Base-by-base conservation (phyloP, 2,888 invertebrate species). In the Synergus itoensis region DNA sequence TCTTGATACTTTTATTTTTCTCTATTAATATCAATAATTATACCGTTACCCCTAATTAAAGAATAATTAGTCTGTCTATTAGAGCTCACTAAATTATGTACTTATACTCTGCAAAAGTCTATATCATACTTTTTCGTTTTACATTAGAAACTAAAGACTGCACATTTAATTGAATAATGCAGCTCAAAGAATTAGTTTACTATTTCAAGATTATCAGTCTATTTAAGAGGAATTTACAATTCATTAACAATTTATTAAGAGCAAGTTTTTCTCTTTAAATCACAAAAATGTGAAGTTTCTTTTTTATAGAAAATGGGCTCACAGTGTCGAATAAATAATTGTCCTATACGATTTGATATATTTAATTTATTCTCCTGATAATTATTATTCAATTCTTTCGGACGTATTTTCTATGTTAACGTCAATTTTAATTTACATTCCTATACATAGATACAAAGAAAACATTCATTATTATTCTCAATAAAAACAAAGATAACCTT, bases 1-100 rank as follows among this genome's bases (percentile, higher is more conserved):
- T 64, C 16, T 62, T 0, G 65, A 76, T 73, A 36, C 21, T 41
- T 21, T 40, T 75, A 62, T 18, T 75, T 57, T 53, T 53, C n/a
- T 11, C 1, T 11, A 11, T 12, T 21, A 1, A 21, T 21, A 21
- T 21, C 11, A 60, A 21, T 12, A 28, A 28, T 28, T 28, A 21
- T 60, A 60, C 1, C 21, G 12, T 11, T 60, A 21, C 60, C 60
- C 60, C 18, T 21, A 60, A 60, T 21, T 9, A 12, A 60, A n/a
- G n/a, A 53, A n/a, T n/a, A 53, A n/a, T 53, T 53, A 53, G 53
- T 9, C 9, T 41, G 12, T n/a, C n/a, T 53, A 53, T 2, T 53
- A 9, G 5, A n/a, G 53, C n/a, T 53, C n/a, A n/a, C 1, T 57
- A 11, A 57, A 57, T 57, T 2, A 57, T 18, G 3, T 4, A 57